These are phyloP conservation scores for Protophormia terraenovae DNA, from an alignment of 2,888 invertebrate species.

Conservation along the genomic window DNA sequence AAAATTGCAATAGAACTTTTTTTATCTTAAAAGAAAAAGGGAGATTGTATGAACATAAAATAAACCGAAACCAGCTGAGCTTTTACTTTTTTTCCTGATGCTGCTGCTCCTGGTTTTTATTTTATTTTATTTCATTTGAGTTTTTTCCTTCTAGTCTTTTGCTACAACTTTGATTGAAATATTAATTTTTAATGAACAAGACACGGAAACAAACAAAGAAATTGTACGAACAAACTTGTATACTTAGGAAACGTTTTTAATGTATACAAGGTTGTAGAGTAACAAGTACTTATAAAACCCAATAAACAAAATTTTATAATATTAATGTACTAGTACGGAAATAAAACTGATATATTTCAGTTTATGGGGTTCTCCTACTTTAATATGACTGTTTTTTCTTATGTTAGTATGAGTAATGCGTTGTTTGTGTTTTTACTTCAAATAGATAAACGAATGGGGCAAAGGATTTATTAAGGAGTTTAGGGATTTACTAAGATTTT, in stretches of 20 bases:
- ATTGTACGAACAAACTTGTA: conserved; percentile 26
- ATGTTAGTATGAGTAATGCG: conserved; percentile 56
- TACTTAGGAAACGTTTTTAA: neutral
- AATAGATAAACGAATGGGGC: conserved; percentile 1
- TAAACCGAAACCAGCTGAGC: conserved; percentile 70
- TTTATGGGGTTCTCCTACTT: neutral
- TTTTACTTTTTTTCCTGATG: conserved; percentile 28
- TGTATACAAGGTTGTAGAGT: conserved; percentile 42
- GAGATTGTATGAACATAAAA: conserved; percentile 63
- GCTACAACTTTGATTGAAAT: conserved; percentile 70
- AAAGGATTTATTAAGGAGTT: conserved; percentile 12
- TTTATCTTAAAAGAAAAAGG: neutral
- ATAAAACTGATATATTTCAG: neutral
- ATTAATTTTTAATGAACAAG: conserved; percentile 71
- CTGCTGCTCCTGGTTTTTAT: conserved; percentile 3
- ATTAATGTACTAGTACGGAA: neutral
- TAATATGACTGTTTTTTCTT: neutral
- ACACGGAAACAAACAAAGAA: conserved; percentile 67
- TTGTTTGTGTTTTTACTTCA: conserved; percentile 23
- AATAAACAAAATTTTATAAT: neutral
- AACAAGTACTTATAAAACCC: neutral
- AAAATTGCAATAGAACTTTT: conserved; percentile 41
- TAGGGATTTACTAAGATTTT: conserved; percentile 11
- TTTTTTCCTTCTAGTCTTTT: conserved; percentile 30
- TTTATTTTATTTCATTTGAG: neutral